Evolutionary conservation across 2,797 vertebrate genomes (phyloP).

Genomic region (Leptodactylus fallax): DNA sequence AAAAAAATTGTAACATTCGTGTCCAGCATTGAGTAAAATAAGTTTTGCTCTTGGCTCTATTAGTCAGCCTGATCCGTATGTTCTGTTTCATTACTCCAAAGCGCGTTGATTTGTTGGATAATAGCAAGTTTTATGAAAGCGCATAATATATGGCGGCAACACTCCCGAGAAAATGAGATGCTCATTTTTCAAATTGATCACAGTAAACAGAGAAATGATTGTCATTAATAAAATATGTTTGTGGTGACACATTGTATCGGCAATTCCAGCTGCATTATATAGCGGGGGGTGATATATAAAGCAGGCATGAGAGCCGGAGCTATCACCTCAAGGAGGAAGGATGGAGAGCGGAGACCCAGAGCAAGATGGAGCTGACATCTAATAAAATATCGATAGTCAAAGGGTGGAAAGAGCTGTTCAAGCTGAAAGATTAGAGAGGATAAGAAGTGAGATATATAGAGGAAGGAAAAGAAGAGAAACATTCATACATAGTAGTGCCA

Average conservation of each 20-base stretch:
- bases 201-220: slow-evolving; percentile 61
- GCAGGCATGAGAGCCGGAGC: not conserved
- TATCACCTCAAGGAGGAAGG: not conserved
- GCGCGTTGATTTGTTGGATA: slow-evolving; percentile 58
- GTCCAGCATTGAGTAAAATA: not conserved
- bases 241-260: slow-evolving; percentile 55
- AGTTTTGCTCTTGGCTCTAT: slow-evolving; percentile 15
- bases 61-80: slow-evolving; percentile 31
- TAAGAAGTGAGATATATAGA: not conserved
- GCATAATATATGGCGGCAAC: slow-evolving; percentile 40
- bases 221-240: slow-evolving; percentile 57
- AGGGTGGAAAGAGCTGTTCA: not conserved
- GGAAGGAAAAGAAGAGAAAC: no score
- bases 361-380: not conserved
- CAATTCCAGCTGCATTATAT: slow-evolving; percentile 40
- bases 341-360: no score
- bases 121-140: slow-evolving; percentile 57
- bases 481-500: no score
- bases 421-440: not conserved
- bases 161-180: slow-evolving; percentile 58
- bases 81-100: slow-evolving; percentile 55
- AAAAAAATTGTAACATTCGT: not conserved
- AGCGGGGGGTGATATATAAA: not conserved
- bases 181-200: slow-evolving; percentile 62
- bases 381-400: slow-evolving; percentile 39